A percentile compares a stretch with the other conserved stretches of the same genome.
Evolutionary conservation across 2,113 vertebrate genomes (phyloP).

Genomic region (Lipotes vexillifer): DNA sequence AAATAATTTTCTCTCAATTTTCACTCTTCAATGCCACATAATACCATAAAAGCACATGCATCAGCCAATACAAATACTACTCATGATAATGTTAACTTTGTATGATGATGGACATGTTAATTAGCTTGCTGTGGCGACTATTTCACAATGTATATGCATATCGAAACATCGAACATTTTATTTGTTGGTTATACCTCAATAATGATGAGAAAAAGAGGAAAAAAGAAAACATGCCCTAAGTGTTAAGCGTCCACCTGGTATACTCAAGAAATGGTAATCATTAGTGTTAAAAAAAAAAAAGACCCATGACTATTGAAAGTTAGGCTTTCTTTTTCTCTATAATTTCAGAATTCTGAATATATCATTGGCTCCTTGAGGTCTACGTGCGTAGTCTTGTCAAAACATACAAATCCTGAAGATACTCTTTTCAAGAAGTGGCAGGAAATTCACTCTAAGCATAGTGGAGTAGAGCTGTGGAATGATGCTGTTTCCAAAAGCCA

Average conservation of each 20-base stretch:
- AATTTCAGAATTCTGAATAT: neutral
- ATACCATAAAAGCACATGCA: neutral
- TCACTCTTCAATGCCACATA: neutral
- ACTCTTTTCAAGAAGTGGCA: constrained; percentile 29
- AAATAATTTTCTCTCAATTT: neutral
- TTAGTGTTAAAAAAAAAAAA: neutral
- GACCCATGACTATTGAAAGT: neutral
- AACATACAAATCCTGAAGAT: neutral
- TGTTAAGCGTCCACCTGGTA: neutral
- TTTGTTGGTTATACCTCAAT: neutral
- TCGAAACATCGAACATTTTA: neutral
- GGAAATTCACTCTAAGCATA: neutral
- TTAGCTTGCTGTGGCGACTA: neutral
- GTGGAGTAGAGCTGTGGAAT: constrained; percentile 1
- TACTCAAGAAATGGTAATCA: neutral
- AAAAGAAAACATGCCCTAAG: neutral
- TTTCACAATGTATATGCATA: neutral
- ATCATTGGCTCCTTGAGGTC: neutral
- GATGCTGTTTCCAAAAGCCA: neutral
- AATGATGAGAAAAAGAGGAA: neutral
- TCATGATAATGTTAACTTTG: neutral
- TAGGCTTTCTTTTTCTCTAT: neutral
- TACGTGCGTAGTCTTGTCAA: neutral
- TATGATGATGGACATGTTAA: neutral
- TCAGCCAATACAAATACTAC: neutral